Evolutionary conservation across 30 jellyfish, hydroid and myxozoan genomes (phyloP).

Genomic region (Rhopilema esculentum): DNA sequence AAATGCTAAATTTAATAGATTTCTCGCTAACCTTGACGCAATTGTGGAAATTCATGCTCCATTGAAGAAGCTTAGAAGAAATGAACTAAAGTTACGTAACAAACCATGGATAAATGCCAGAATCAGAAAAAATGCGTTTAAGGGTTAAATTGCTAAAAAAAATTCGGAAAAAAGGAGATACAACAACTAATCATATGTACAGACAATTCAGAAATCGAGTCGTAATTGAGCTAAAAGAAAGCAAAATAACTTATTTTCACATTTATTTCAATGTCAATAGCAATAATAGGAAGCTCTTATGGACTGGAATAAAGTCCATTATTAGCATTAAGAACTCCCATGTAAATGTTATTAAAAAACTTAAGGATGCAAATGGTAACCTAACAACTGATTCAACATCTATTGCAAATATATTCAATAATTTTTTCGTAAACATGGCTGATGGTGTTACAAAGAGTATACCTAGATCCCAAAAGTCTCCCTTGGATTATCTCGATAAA

Average conservation of each 20-base stretch:
- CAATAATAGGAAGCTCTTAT: constrained; percentile 30
- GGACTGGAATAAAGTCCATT: constrained; percentile 57
- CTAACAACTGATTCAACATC: constrained; percentile 61
- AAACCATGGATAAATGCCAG: constrained; percentile 57
- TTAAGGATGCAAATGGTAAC: constrained; percentile 64
- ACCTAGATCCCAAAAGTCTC: constrained; percentile 56
- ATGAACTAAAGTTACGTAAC: constrained; percentile 21
- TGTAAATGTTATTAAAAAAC: constrained; percentile 46
- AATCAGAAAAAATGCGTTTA: constrained; percentile 42
- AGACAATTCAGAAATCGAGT: constrained; percentile 44
- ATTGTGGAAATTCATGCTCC: constrained; percentile 50
- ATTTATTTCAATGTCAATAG: constrained; percentile 34
- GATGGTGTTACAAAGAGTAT: constrained; percentile 46
- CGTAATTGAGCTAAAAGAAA: constrained; percentile 42
- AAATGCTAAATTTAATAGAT: constrained; percentile 18
- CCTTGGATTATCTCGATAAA: constrained; percentile 14
- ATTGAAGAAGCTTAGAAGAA: constrained; percentile 37
- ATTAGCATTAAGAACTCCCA: constrained; percentile 38
- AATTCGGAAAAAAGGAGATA: constrained; percentile 47
- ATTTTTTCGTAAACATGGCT: constrained; percentile 42
- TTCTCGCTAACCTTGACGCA: constrained; percentile 40
- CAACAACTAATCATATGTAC: constrained; percentile 5
- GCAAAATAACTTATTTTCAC: constrained; percentile 34
- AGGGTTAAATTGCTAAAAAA: constrained; percentile 29
- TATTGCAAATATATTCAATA: constrained; percentile 36